phyloP scores from a whole-genome alignment of 2,888 invertebrate species.

The Nomada ruficornis region DNA sequence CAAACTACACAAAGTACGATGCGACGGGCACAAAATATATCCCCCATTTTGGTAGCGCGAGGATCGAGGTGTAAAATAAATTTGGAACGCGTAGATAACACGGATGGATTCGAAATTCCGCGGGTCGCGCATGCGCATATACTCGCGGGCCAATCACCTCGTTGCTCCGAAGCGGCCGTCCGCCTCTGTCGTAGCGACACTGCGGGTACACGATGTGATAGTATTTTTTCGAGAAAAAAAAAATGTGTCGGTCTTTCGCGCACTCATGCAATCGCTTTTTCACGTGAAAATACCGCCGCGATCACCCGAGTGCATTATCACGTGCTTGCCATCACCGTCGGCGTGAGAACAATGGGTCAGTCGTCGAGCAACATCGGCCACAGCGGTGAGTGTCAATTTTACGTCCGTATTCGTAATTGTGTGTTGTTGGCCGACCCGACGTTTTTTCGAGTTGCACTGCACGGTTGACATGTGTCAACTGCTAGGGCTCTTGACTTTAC shows the following conservation, averaged over 20 bases:
- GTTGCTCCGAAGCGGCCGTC: constrained; percentile 63
- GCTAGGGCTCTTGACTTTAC: constrained; percentile 61
- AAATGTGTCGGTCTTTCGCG: constrained; percentile 75
- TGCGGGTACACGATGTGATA: constrained; percentile 77
- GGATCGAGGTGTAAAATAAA: no score
- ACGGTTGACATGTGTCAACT: constrained; percentile 72
- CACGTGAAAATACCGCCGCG: constrained; percentile 67
- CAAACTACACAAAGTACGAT: no score
- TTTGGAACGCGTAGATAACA: background rate
- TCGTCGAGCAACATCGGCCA: constrained; percentile 83
- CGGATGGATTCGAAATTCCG: constrained; percentile 44
- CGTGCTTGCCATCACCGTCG: constrained; percentile 58
- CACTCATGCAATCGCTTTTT: constrained; percentile 71
- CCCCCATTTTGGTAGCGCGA: no score
- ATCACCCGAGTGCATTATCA: constrained; percentile 55
- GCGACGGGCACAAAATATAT: no score
- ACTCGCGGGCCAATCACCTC: constrained; percentile 73
- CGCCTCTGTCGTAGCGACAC: constrained; percentile 76
- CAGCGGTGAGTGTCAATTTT: constrained; percentile 79
- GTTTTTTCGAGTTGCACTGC: constrained; percentile 58
- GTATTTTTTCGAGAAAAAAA: constrained; percentile 68
- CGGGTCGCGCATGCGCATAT: constrained; percentile 62
- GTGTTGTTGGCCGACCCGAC: constrained; percentile 51
- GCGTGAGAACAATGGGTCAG: constrained; percentile 80
- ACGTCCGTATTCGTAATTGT: constrained; percentile 43